These are phyloP conservation scores for Tenualosa ilisha DNA, from an alignment of 2,797 vertebrate species.

Conservation along the genomic window DNA sequence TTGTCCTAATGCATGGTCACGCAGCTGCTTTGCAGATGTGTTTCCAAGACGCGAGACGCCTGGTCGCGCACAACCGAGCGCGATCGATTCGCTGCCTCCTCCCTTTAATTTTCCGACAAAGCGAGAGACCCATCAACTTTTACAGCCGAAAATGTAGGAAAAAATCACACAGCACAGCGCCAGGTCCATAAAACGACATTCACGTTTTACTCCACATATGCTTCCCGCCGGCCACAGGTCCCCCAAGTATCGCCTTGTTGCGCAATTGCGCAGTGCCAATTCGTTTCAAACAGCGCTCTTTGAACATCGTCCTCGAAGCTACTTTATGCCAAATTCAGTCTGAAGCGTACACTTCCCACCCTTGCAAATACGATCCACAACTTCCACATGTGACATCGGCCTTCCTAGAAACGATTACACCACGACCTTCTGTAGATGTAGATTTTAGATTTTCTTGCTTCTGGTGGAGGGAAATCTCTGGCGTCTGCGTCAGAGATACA, in stretches of 20 bases:
- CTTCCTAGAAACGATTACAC: slow-evolving; percentile 27
- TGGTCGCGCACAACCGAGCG: slow-evolving; percentile 48
- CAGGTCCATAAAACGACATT: neutral
- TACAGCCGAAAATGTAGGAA: neutral
- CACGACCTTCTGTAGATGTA: slow-evolving; percentile 7
- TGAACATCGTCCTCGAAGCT: slow-evolving; percentile 39
- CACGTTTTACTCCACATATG: slow-evolving; percentile 18
- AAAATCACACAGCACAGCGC: neutral
- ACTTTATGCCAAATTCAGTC: slow-evolving; percentile 40
- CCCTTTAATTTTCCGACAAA: neutral
- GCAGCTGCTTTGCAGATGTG: slow-evolving; percentile 32
- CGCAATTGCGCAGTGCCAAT: slow-evolving; percentile 68
- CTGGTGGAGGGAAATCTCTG: slow-evolving; percentile 40
- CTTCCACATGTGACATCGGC: slow-evolving; percentile 36
- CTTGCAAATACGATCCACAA: slow-evolving; percentile 31
- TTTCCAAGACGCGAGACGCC: slow-evolving; percentile 52
- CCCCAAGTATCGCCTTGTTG: slow-evolving; percentile 51
- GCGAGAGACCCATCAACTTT: slow-evolving; percentile 13
- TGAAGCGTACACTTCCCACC: slow-evolving; percentile 38
- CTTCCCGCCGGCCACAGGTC: slow-evolving; percentile 37
- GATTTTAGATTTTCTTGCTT: slow-evolving; percentile 42
- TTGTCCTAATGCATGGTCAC: slow-evolving; percentile 50
- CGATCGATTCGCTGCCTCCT: slow-evolving; percentile 60
- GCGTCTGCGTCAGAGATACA: slow-evolving; percentile 35
- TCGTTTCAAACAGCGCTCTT: slow-evolving; percentile 21